A percentile compares a stretch with the other conserved stretches of the same genome.
phyloP scores from a whole-genome alignment of 2,113 vertebrate species.

The Perca fluviatilis region DNA sequence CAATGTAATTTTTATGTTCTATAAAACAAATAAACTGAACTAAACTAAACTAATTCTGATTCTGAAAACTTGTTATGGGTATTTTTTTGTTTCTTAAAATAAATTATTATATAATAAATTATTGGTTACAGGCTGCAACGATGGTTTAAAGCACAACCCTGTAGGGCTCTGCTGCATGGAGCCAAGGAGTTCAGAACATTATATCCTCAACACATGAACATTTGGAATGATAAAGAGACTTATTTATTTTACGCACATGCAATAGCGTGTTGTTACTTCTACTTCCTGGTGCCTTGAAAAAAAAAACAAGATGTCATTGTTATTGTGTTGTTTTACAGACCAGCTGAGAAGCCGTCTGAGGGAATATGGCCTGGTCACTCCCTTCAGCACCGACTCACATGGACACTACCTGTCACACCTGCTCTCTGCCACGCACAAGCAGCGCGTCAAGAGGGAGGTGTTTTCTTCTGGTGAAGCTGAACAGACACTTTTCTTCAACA shows the following conservation, averaged over 20 bases:
- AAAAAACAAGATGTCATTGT: neutral
- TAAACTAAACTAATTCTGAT: too few species aligned
- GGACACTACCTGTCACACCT: constrained; percentile 92
- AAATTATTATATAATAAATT: neutral
- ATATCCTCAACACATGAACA: neutral
- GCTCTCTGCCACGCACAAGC: constrained; percentile 90
- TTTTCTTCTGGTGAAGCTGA: constrained; percentile 44
- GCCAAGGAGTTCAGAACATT: neutral
- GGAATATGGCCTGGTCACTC: constrained; percentile 92
- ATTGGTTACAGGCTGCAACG: too few species aligned
- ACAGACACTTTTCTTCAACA: constrained; percentile 90
- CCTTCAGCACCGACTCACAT: constrained; percentile 90
- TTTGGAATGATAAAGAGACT: neutral
- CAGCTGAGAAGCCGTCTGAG: constrained; percentile 78
- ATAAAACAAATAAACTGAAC: too few species aligned
- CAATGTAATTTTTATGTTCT: too few species aligned
- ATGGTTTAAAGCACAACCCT: neutral
- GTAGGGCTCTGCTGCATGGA: neutral
- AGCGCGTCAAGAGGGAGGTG: constrained; percentile 87
- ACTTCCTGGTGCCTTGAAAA: too few species aligned
- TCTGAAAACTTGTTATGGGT: neutral
- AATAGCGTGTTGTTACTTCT: neutral
- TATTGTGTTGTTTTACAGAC: constrained; percentile 75
- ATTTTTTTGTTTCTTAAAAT: neutral
- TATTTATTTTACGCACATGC: too few species aligned